phyloP scores from a whole-genome alignment of 2,888 invertebrate genomes.

The Plemyria rubiginata region DNA sequence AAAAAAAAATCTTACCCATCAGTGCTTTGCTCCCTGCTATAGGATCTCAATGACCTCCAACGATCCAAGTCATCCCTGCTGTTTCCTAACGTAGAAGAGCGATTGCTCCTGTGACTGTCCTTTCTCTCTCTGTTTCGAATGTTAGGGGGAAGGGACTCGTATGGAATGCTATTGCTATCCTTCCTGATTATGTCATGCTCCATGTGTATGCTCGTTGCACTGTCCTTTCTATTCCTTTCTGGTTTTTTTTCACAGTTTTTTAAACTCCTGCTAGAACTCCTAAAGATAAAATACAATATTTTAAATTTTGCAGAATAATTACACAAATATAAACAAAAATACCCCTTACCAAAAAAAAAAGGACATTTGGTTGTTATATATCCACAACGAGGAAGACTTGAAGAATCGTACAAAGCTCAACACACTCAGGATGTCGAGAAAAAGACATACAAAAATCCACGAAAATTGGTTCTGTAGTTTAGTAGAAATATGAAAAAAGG shows the following conservation, averaged over 20 bases:
- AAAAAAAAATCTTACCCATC: conserved; percentile 66
- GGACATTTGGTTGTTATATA: too few relatives aligned
- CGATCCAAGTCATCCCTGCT: conserved; percentile 78
- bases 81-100: conserved; percentile 77
- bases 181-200: conserved; percentile 65
- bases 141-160: conserved; percentile 61
- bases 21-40: conserved; percentile 79
- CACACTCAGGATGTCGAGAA: too few relatives aligned
- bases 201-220: conserved; percentile 69
- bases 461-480: too few relatives aligned
- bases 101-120: conserved; percentile 76
- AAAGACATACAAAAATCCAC: too few relatives aligned
- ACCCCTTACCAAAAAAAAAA: too few relatives aligned
- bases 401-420: too few relatives aligned
- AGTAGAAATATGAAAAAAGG: too few relatives aligned
- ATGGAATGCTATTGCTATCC: conserved; percentile 74
- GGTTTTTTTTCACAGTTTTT: conserved; percentile 68
- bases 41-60: conserved; percentile 78
- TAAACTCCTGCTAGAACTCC: conserved; percentile 78
- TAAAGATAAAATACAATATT: conserved; percentile 34
- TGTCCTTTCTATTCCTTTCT: conserved; percentile 72
- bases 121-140: conserved; percentile 68
- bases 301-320: neutral
- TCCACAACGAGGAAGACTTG: too few relatives aligned
- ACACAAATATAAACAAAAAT: too few relatives aligned